phyloP scores from a whole-genome alignment of 1,140 invertebrate genomes.

The Drosophila grimshawi region DNA sequence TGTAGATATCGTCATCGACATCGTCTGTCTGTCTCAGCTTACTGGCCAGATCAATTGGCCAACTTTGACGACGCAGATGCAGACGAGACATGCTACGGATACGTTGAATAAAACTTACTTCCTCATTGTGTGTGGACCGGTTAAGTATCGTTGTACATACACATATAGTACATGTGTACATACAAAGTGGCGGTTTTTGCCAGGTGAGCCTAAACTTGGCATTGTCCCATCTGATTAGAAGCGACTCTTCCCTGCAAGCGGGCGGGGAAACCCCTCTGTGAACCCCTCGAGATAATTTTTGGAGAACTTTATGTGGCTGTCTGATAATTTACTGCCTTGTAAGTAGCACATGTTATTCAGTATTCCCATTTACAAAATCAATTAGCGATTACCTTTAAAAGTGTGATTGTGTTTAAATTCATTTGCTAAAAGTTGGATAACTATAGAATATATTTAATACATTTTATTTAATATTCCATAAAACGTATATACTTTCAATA shows the following conservation, averaged over 20 bases:
- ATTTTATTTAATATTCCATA: no score
- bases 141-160: conserved; percentile 15
- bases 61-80: conserved; percentile 45
- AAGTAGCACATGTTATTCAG: no score
- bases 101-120: conserved; percentile 68
- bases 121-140: conserved; percentile 70
- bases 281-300: no score
- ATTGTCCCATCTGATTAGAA: not conserved
- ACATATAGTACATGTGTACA: conserved; percentile 17
- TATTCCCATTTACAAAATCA: no score
- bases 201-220: conserved; percentile 15
- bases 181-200: conserved; percentile 51
- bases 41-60: conserved; percentile 62
- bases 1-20: conserved; percentile 15
- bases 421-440: no score
- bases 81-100: conserved; percentile 70
- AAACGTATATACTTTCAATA: no score
- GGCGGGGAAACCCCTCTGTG: no score
- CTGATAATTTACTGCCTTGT: no score
- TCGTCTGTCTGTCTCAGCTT: conserved; percentile 31
- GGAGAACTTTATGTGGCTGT: no score
- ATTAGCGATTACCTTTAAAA: no score
- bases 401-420: no score
- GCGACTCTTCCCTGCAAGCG: not conserved
- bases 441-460: no score